A percentile compares a stretch with the other conserved stretches of the same genome.
phyloP scores from a whole-genome alignment of 2,797 vertebrate species.

The Varecia variegata region DNA sequence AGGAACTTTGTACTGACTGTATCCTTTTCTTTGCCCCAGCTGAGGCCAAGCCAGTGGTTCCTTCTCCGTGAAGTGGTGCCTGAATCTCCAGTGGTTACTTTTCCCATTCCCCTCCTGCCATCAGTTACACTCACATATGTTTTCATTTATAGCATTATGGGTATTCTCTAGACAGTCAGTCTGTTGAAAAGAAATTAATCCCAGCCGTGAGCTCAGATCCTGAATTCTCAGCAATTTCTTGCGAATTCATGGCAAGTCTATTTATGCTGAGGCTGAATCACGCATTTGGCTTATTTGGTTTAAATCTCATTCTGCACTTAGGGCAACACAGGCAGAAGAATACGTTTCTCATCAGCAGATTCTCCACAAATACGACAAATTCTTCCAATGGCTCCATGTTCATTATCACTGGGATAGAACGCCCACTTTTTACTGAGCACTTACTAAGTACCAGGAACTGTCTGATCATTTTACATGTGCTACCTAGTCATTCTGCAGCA shows the following conservation, averaged over 20 bases:
- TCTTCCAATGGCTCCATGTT: background rate
- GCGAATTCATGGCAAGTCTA: conserved; percentile 79
- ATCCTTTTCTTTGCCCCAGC: conserved; percentile 30
- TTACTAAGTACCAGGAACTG: background rate
- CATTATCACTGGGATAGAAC: background rate
- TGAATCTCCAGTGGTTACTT: conserved; percentile 57
- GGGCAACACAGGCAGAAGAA: background rate
- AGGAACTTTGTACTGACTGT: conserved; percentile 57
- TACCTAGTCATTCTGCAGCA: background rate
- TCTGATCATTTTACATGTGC: background rate
- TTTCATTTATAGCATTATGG: conserved; percentile 81
- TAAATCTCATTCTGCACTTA: background rate
- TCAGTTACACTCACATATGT: conserved; percentile 72
- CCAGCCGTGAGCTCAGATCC: conserved; percentile 80
- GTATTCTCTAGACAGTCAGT: conserved; percentile 82
- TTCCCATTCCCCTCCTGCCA: conserved; percentile 64
- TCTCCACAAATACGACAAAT: background rate
- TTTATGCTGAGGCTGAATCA: conserved; percentile 77
- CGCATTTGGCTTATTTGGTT: conserved; percentile 44
- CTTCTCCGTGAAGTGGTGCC: conserved; percentile 34
- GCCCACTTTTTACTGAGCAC: background rate
- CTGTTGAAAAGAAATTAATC: conserved; percentile 84
- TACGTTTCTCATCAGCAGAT: background rate
- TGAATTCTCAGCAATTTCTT: conserved; percentile 83
- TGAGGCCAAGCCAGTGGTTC: conserved; percentile 61